phyloP scores from a whole-genome alignment of 2,797 vertebrate species.

The Leucoraja ocellata region DNA sequence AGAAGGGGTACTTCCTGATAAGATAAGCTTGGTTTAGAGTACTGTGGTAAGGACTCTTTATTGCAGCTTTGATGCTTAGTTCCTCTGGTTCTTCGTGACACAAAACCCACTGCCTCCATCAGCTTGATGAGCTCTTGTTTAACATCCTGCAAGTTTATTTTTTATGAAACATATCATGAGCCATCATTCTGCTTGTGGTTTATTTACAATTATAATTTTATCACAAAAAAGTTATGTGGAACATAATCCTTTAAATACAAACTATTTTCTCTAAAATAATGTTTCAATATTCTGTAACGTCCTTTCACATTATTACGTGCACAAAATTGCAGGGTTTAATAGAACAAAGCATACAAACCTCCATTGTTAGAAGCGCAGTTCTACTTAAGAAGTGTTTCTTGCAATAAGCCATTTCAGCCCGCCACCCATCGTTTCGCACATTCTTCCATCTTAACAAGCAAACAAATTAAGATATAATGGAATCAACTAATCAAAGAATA shows the following conservation, averaged over 20 bases:
- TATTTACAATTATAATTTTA: not conserved
- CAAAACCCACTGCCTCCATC: slow-evolving; percentile 83
- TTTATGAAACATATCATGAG: slow-evolving; percentile 17
- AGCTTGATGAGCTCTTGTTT: slow-evolving; percentile 81
- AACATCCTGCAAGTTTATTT: slow-evolving; percentile 64
- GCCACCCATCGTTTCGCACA: slow-evolving; percentile 66
- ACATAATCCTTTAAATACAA: not conserved
- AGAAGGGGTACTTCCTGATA: slow-evolving; percentile 71
- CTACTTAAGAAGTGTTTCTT: slow-evolving; percentile 83
- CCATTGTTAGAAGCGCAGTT: slow-evolving; percentile 81
- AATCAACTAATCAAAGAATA: not conserved
- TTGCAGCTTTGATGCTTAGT: slow-evolving; percentile 44
- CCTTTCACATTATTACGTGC: not conserved
- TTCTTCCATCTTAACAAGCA: slow-evolving; percentile 72
- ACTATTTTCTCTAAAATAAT: not conserved
- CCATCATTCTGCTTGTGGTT: not conserved
- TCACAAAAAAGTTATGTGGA: not conserved
- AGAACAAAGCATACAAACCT: slow-evolving; percentile 58
- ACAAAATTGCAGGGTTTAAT: slow-evolving; percentile 1
- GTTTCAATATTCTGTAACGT: not conserved
- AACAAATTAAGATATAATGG: not conserved
- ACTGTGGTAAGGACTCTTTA: slow-evolving; percentile 41
- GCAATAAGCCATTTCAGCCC: slow-evolving; percentile 75
- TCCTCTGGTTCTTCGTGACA: slow-evolving; percentile 45
- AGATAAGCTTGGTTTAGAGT: slow-evolving; percentile 50